Evolutionary conservation across 2,797 vertebrate species (phyloP), one percentile per base, ranked within the genome.

Genomic region (Hippocampus kuda): DNA sequence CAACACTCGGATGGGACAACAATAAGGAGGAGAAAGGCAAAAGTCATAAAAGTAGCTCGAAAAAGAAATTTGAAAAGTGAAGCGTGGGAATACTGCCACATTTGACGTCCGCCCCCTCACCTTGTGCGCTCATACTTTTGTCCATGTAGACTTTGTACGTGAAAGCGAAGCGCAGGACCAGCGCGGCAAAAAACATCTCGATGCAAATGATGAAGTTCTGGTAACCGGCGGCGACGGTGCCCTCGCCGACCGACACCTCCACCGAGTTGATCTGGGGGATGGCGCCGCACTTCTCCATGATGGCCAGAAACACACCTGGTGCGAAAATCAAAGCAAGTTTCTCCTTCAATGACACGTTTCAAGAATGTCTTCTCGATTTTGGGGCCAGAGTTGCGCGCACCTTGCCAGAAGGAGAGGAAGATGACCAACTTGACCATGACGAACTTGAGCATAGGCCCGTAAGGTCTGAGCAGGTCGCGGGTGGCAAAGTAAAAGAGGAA

Each of bases 331-430:
- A 26, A 27, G 2, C 68, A 38, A 2, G 15, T 27, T 34, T 34
- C 1, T 24, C 46, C 5, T 4, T 22, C 9, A 11, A 56, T 6
- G 10, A 16, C n/a, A 30, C n/a, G 3, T 34, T 5, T 12, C 13
- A 4, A 4, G 2, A 2, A 11, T 24, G 13, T 6, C 34, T 38
- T 38, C 34, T 38, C 0, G 6, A 38, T 38, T 38, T 8, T 0
- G 34, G 34, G 5, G 48, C 16, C 6, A 8, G 1, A 15, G 34
- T 34, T 86, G 87, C 6, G 67, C 89, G 87, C 74, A 99, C 97
- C 96, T 89, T 98, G 97, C 96, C 97, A 98, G 89, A 99, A 98
- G 78, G 96, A 98, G 71, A 99, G 93, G 79, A 99, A 99, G 88
- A 99, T 98, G 84, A 99, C 94, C 0, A 96, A 98, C 83, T 99